phyloP scores from a whole-genome alignment of 2,888 invertebrate genomes.

The Agriopis marginaria region DNA sequence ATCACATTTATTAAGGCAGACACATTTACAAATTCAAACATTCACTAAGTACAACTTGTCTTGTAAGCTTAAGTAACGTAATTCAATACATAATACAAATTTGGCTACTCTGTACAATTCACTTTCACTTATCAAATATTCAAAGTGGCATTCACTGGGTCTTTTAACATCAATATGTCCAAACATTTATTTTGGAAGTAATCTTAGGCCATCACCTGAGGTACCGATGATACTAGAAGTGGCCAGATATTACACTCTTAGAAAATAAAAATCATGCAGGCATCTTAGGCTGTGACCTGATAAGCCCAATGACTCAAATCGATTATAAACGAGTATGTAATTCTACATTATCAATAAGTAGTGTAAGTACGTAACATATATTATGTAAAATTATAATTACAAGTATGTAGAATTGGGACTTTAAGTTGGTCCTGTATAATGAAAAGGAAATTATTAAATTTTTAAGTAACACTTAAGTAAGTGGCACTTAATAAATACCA shows the following conservation, averaged over 20 bases:
- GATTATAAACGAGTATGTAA: not conserved
- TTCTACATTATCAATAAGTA: not conserved
- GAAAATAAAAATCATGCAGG: too few relatives aligned
- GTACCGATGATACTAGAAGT: too few relatives aligned
- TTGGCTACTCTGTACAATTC: not conserved
- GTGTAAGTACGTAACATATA: not conserved
- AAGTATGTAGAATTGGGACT: not conserved
- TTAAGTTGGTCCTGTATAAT: conserved; percentile 7
- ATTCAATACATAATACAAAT: conserved; percentile 2
- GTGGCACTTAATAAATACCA: not conserved
- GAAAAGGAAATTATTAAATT: not conserved
- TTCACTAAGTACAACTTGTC: conserved; percentile 18
- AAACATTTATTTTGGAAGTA: too few relatives aligned
- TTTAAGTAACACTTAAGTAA: not conserved
- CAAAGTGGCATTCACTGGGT: conserved; percentile 5
- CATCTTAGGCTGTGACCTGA: too few relatives aligned
- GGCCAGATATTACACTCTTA: too few relatives aligned
- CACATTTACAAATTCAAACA: conserved; percentile 12
- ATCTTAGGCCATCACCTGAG: too few relatives aligned
- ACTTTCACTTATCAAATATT: not conserved
- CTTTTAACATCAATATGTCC: not conserved
- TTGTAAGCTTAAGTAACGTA: conserved; percentile 11
- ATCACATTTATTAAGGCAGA: conserved; percentile 26
- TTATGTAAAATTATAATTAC: not conserved
- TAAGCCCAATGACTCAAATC: too few relatives aligned